phyloP scores from a whole-genome alignment of 1,140 invertebrate species.

The Lepidurus apus region DNA sequence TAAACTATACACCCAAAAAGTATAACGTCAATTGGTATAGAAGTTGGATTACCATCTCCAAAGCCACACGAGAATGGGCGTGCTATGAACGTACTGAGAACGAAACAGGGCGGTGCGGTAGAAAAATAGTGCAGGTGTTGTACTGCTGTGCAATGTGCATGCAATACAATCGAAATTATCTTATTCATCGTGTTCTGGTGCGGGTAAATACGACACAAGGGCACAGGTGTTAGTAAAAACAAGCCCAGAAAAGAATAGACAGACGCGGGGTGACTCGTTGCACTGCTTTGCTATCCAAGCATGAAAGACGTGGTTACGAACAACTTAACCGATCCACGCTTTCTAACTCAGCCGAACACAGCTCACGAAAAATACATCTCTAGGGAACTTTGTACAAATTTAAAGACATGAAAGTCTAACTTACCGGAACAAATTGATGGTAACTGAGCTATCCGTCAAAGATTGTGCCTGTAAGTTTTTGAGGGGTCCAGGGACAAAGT shows the following conservation, averaged over 20 bases:
- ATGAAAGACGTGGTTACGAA: too few species aligned
- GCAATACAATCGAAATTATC: not conserved
- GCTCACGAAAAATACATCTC: not conserved
- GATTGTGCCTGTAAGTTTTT: not conserved
- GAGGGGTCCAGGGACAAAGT: not conserved
- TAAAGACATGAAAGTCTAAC: not conserved
- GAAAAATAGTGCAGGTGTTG: not conserved
- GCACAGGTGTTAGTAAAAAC: not conserved
- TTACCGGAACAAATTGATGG: not conserved
- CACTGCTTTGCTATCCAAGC: not conserved
- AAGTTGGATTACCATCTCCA: not conserved
- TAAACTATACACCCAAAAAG: not conserved
- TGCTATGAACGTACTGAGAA: not conserved
- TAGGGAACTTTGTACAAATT: not conserved
- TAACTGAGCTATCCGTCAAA: not conserved
- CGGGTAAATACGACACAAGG: not conserved
- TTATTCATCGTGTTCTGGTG: not conserved
- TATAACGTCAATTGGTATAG: not conserved
- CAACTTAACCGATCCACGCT: too few species aligned
- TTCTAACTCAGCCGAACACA: not conserved
- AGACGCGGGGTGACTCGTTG: not conserved
- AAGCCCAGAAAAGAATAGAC: not conserved
- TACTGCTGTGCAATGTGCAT: not conserved
- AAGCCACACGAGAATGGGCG: not conserved
- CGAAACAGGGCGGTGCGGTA: not conserved